phyloP scores from a whole-genome alignment of 53 echinoderm and acorn worm genomes.

The Temnopleurus reevesii region DNA sequence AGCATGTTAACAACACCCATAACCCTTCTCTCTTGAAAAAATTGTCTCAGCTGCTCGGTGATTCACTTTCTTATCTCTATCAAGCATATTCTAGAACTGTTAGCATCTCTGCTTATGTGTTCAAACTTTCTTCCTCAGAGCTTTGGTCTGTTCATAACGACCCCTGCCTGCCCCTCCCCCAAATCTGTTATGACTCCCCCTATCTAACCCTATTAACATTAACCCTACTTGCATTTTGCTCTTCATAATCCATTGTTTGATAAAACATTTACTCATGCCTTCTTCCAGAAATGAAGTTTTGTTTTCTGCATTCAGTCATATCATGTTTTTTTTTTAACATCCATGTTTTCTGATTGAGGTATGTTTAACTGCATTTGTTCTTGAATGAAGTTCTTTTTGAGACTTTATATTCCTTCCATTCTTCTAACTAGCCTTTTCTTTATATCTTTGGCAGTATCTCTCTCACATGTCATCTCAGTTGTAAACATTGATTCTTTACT shows the following conservation, averaged over 20 bases:
- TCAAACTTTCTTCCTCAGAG: no score
- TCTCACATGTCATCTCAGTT: no score
- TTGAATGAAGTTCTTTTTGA: neutral
- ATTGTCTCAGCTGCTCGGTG: no score
- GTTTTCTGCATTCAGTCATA: neutral
- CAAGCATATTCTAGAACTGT: neutral
- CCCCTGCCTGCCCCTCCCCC: no score
- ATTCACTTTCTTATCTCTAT: no score
- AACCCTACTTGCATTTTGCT: constrained; percentile 10
- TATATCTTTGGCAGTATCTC: no score
- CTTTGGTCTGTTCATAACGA: no score
- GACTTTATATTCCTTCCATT: no score
- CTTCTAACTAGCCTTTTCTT: no score
- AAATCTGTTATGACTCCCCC: neutral
- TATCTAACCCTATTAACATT: neutral
- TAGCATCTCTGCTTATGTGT: neutral
- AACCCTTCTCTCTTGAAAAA: no score
- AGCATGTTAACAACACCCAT: no score
- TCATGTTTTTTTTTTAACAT: neutral
- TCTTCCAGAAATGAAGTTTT: neutral
- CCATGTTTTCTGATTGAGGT: neutral
- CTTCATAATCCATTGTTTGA: neutral
- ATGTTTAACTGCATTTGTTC: constrained; percentile 2
- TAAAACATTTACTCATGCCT: neutral
- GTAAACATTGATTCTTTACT: no score